A percentile compares a stretch with the other conserved stretches of the same genome.
phyloP scores from a whole-genome alignment of 2,888 invertebrate species.

The Hoplodrina ambigua region DNA sequence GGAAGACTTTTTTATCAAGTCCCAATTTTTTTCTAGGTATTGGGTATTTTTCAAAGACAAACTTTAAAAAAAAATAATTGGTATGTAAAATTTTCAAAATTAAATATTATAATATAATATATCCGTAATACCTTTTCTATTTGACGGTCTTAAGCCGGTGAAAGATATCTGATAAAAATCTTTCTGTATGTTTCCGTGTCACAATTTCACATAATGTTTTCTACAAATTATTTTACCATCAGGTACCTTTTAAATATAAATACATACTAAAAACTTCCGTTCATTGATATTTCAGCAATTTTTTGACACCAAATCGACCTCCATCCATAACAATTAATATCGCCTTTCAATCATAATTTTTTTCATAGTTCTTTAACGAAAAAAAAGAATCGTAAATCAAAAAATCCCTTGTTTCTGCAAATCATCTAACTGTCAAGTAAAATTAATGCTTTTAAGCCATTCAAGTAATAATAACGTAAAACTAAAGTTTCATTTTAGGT shows the following conservation, averaged over 20 bases:
- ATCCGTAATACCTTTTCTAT: too few species aligned
- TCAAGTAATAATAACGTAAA: constrained; percentile 13
- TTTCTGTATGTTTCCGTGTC: too few species aligned
- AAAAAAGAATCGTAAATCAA: constrained; percentile 22
- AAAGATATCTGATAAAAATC: too few species aligned
- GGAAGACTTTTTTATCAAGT: too few species aligned
- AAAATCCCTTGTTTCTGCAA: constrained; percentile 43
- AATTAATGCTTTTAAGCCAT: constrained; percentile 44
- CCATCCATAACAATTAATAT: constrained; percentile 3
- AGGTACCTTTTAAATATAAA: neutral
- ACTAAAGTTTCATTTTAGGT: constrained; percentile 30
- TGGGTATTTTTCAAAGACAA: too few species aligned
- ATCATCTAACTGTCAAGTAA: constrained; percentile 47
- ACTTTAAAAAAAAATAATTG: too few species aligned
- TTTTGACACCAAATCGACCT: neutral
- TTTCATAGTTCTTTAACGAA: constrained; percentile 13
- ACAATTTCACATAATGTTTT: neutral
- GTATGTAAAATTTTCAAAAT: too few species aligned
- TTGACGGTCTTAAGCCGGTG: too few species aligned
- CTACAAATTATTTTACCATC: neutral
- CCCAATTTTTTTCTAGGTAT: too few species aligned
- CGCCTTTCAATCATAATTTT: neutral
- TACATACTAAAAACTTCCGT: constrained; percentile 7
- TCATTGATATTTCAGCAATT: neutral
- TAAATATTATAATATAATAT: too few species aligned